Conservation (phyloP, 2,797 vertebrate species). For the Mustela erminea region DNA sequence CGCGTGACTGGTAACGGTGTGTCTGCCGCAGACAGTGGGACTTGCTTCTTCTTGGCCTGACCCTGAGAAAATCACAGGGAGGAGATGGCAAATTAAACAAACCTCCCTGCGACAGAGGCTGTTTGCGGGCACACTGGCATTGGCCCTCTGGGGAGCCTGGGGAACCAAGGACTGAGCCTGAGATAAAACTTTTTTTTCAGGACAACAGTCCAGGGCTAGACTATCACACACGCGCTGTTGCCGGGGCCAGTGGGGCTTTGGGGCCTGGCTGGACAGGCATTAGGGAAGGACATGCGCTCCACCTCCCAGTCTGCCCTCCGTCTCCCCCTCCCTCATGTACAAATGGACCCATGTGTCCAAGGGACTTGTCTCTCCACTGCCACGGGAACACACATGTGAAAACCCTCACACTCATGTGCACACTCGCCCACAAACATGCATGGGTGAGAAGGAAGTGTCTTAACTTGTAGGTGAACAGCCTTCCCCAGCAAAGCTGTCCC, state of each 20-base stretch:
- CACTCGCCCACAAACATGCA: rapidly evolving
- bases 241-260: neutral
- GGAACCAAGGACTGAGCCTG: constrained; percentile 3
- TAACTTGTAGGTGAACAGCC: neutral
- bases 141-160: constrained; percentile 66
- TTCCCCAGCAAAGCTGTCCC: neutral
- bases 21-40: constrained; percentile 59
- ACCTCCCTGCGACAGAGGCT: constrained; percentile 30
- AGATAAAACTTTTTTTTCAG: constrained; percentile 64
- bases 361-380: neutral
- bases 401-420: neutral
- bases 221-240: neutral
- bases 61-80: constrained; percentile 78
- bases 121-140: constrained; percentile 57
- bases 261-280: constrained; percentile 2
- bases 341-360: neutral
- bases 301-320: neutral
- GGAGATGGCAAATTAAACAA: constrained; percentile 28
- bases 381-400: neutral
- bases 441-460: neutral
- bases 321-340: neutral
- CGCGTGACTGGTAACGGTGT: constrained; percentile 69
- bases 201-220: constrained; percentile 51
- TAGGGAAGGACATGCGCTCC: constrained; percentile 19
- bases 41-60: constrained; percentile 68